Percentiles rank a stretch among this genome's conserved stretches.
Evolutionary conservation across 1,140 invertebrate genomes (phyloP).

Genomic region (Mamestra configurata): DNA sequence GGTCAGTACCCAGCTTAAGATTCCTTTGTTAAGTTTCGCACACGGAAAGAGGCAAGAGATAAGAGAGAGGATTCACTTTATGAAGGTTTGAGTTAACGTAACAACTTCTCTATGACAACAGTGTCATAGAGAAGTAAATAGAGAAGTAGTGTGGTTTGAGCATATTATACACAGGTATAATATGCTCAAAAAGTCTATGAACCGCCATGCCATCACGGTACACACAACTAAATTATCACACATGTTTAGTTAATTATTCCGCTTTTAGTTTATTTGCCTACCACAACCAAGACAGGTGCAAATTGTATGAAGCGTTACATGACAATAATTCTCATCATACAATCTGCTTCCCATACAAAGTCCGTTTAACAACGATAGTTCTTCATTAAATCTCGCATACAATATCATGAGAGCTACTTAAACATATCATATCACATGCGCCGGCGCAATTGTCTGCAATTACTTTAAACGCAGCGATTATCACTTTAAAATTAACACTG

Average conservation of each 20-base stretch:
- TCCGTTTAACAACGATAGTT: not conserved
- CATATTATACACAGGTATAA: no score
- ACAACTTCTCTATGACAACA: no score
- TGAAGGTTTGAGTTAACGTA: no score
- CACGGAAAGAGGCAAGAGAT: no score
- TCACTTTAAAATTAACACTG: not conserved
- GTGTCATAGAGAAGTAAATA: no score
- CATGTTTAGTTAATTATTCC: not conserved
- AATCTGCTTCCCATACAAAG: slow-evolving; percentile 7
- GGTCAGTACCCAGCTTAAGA: no score
- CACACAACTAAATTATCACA: not conserved
- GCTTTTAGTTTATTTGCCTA: not conserved
- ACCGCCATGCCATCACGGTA: no score
- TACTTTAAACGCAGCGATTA: slow-evolving; percentile 24
- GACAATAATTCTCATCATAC: not conserved
- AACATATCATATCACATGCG: slow-evolving; percentile 30
- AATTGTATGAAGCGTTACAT: not conserved
- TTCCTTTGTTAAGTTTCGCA: no score
- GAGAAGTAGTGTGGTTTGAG: no score
- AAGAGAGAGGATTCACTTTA: no score
- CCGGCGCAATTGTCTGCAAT: not conserved
- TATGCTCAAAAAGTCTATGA: no score
- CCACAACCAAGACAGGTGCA: not conserved
- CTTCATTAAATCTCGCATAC: not conserved
- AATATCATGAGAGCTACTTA: slow-evolving; percentile 3